Base-by-base conservation (phyloP, 2,888 invertebrate species). In the Plusia festucae region DNA sequence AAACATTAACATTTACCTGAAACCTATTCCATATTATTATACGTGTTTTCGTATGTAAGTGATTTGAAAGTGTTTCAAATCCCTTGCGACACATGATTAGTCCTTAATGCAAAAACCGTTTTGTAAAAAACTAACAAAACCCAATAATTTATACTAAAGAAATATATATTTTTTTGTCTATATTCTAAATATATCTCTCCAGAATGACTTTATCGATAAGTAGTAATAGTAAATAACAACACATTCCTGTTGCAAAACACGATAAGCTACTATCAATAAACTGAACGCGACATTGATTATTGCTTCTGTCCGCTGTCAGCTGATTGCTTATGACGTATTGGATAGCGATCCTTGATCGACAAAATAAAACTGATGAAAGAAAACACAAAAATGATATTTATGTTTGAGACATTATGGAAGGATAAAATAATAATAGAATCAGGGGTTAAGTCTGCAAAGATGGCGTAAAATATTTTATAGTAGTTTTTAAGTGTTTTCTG, bases 261-360 rank as follows among this genome's bases (percentile, higher is more conserved):
- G 2, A 53, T 53, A 22, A 32, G 16, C 8, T 4, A 32, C 16
- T 55, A 16, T 51, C 11, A 11, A 59, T 13, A 53, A 60, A 60
- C 49, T 15, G 51, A 7, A 16, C 40, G 20, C 7, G 30, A 58
- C 46, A 46, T 71, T 65, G 22, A 52, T 68, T 51, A 51, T 22
- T 6, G 40, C 32, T 27, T 40, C 27, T 15, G 20, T 46, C 60
- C 56, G 63, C 56, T 60, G 68, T 34, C 20, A 60, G 60, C 54
- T 63, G 60, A 73, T 73, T 68, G 57, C 56, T 73, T 63, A 68
- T 62, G 73, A 73, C 59, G 58, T 24, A 52, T 52, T 13, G 24
- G 20, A 52, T 52, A 24, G 15, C 15, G 15, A 22, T 52, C 8
- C 46, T 20, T 11, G 20, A 49, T 49, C 6, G 4, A 18, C 11